Conservation (phyloP, 1,140 invertebrate species). For the Hyles vespertilio region DNA sequence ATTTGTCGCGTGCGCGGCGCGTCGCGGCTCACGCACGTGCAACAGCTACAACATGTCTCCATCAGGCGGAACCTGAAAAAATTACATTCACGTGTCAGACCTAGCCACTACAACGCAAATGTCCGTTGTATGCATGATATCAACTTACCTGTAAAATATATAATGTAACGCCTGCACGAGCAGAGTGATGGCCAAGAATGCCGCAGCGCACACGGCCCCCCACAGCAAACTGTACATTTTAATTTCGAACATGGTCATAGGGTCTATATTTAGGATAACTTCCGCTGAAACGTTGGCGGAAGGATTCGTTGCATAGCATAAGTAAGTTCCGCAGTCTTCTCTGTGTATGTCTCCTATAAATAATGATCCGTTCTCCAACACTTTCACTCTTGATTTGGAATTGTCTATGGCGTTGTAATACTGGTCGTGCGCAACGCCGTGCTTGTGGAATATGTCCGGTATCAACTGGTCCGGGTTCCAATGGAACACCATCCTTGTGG, state of each 20-base stretch:
- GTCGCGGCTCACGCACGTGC: conserved; percentile 77
- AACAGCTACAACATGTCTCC: conserved; percentile 81
- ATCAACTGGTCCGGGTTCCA: conserved; percentile 83
- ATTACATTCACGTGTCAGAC: conserved; percentile 4
- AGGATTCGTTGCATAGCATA: conserved; percentile 90
- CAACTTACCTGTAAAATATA: conserved; percentile 80
- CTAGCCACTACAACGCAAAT: neutral
- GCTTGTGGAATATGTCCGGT: conserved; percentile 80
- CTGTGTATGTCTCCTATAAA: conserved; percentile 77
- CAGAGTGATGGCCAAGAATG: conserved; percentile 87
- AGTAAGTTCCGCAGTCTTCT: conserved; percentile 90
- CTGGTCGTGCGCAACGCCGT: conserved; percentile 78
- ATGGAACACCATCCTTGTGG: conserved; percentile 80
- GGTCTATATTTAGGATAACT: conserved; percentile 86
- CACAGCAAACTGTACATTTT: conserved; percentile 90
- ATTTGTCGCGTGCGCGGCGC: conserved; percentile 89
- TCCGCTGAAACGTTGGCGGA: conserved; percentile 84
- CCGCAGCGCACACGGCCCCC: conserved; percentile 85
- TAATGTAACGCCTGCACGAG: conserved; percentile 84
- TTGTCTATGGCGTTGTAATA: conserved; percentile 69
- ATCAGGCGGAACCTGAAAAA: conserved; percentile 79
- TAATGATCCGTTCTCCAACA: conserved; percentile 75
- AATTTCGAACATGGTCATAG: conserved; percentile 86
- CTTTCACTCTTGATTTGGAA: conserved; percentile 71
- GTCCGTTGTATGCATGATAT: neutral